Evolutionary conservation across 2,888 invertebrate species (phyloP), one percentile per base, ranked within the genome.

Genomic region (Cryptocephalus moraei): DNA sequence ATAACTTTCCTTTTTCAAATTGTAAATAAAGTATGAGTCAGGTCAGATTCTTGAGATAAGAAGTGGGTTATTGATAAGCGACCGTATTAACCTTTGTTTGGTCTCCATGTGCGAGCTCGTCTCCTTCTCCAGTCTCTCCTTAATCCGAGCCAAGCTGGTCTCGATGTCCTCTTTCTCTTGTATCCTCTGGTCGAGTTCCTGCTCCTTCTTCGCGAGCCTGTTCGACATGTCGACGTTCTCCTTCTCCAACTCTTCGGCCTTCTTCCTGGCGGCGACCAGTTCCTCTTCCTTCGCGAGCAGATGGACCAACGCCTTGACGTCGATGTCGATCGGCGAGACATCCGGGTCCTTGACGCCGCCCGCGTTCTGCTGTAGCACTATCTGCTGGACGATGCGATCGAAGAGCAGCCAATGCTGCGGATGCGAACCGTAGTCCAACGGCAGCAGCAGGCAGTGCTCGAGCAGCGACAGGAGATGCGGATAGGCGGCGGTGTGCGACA

Each of bases 161-260:
- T 93, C 90, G 58, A 92, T 74, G 69, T 94, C 94, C 72, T 94
- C 94, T 64, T 90, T 86, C 73, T 95, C 94, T 65, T 93, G 92
- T 49, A 83, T 81, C 64, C 87, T 81, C 61, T 88, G 78, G 73
- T 94, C 94, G 53, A 92, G 75, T 68, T 94, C 93, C 70, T 91
- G 90, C 70, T 95, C 95, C 72, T 87, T 93, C 64, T 92, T 91
- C 6, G 91, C 86, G 47, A 95, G 72, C 62, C 86, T 85, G 1
- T 86, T 86, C 36, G 88, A 85, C 65, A 95, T 77, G 56, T 94
- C 93, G 1, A 82, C 81, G 66, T 91, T 92, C 62, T 93, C 91
- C 52, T 84, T 84, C 67, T 94, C 91, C 45, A 93, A 67, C 62
- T 89, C 89, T 44, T 91, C 88, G 0, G 94, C 89, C 61, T 91